Conservation (phyloP, 2,888 invertebrate species). For the Epinotia ramella region DNA sequence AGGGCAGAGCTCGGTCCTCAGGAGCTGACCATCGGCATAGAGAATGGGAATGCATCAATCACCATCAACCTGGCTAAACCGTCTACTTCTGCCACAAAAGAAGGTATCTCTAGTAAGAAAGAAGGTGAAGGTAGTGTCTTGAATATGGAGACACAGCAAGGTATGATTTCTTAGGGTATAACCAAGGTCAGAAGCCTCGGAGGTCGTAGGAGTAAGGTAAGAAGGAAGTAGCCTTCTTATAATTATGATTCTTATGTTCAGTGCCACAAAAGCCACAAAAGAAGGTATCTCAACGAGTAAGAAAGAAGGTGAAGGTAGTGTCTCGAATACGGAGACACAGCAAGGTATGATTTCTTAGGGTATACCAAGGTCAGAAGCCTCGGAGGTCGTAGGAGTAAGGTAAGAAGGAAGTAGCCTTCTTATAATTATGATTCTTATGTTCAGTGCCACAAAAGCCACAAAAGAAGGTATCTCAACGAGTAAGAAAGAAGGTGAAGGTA, state of each 20-base stretch:
- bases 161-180: neutral
- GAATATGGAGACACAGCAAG: neutral
- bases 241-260: neutral
- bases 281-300: no score
- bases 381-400: neutral
- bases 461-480: neutral
- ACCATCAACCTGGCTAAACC: conserved; percentile 1
- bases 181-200: neutral
- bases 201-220: neutral
- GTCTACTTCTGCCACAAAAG: neutral
- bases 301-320: no score
- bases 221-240: neutral
- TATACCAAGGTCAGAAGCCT: neutral
- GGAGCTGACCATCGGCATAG: neutral
- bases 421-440: neutral
- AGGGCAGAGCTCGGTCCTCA: conserved; percentile 44
- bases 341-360: no score
- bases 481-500: neutral
- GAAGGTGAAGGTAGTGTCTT: neutral
- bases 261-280: no score
- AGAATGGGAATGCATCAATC: neutral
- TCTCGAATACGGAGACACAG: no score
- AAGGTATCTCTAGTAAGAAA: neutral
- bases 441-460: no score
- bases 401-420: neutral